These are phyloP conservation scores for Muscicapa comitata DNA, from an alignment of 2,797 vertebrate species.

Conservation along the genomic window DNA sequence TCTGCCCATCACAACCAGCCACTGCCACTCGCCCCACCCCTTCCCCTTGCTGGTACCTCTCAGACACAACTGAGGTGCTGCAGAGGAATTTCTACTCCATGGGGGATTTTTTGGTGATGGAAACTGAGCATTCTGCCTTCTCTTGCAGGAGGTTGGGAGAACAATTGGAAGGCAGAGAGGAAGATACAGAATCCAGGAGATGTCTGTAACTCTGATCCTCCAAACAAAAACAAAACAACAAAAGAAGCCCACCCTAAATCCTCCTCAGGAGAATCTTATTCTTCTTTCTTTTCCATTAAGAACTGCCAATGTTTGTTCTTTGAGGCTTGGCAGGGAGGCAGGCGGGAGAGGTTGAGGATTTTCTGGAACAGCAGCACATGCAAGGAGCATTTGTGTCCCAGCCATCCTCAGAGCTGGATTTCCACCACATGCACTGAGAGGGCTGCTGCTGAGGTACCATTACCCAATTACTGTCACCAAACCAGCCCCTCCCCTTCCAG, in stretches of 20 bases:
- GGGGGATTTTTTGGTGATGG: neutral
- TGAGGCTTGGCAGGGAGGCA: neutral
- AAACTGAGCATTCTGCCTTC: neutral
- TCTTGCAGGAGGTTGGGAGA: neutral
- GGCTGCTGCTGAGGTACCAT: neutral
- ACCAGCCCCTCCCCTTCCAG: neutral
- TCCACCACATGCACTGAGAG: rapidly evolving
- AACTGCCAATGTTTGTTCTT: neutral
- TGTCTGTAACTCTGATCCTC: neutral
- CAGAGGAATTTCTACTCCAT: neutral
- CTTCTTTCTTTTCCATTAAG: neutral
- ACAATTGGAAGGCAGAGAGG: neutral
- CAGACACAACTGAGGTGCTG: neutral
- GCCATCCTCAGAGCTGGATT: neutral
- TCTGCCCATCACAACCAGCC: neutral
- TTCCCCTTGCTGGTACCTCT: neutral
- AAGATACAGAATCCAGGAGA: neutral
- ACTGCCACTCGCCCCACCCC: neutral
- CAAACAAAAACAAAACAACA: no score
- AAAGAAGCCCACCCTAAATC: rapidly evolving
- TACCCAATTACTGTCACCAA: neutral
- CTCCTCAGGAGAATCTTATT: neutral
- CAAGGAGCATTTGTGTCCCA: neutral
- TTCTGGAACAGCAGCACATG: neutral
- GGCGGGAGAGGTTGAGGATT: neutral